Conservation (phyloP, 2,888 invertebrate genomes). For the Dolichopus griseipennis region DNA sequence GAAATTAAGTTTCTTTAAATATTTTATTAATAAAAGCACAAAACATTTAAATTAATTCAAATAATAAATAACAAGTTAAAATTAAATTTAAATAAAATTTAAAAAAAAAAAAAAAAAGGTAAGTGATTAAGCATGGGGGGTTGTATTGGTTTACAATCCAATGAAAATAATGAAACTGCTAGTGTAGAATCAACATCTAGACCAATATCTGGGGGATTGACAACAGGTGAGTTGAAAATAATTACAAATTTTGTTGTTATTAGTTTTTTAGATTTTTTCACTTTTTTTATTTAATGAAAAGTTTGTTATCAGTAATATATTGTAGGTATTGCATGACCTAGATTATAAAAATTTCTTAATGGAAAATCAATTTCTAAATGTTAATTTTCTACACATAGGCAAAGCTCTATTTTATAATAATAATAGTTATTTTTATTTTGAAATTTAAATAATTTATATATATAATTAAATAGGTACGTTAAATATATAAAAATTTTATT, state of each 20-base stretch:
- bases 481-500: slow-evolving; percentile 11
- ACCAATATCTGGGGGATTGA: slow-evolving; percentile 63
- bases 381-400: neutral
- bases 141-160: slow-evolving; percentile 76
- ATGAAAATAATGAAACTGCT: slow-evolving; percentile 63
- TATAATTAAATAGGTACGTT: neutral
- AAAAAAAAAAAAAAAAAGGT: neutral
- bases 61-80: neutral
- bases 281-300: neutral
- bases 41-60: neutral
- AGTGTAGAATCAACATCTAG: slow-evolving; percentile 72
- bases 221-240: slow-evolving; percentile 9
- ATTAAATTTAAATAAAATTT: neutral
- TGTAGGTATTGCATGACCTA: neutral
- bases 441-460: neutral
- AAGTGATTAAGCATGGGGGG: slow-evolving; percentile 57
- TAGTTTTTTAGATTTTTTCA: neutral
- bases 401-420: too few relatives aligned
- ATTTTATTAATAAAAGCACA: neutral
- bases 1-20: neutral
- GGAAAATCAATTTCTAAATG: slow-evolving; percentile 6
- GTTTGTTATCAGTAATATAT: neutral
- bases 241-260: neutral
- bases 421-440: too few relatives aligned
- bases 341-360: slow-evolving; percentile 1